Evolutionary conservation across 2,888 invertebrate genomes (phyloP).

Genomic region (Choreutis nemorana): DNA sequence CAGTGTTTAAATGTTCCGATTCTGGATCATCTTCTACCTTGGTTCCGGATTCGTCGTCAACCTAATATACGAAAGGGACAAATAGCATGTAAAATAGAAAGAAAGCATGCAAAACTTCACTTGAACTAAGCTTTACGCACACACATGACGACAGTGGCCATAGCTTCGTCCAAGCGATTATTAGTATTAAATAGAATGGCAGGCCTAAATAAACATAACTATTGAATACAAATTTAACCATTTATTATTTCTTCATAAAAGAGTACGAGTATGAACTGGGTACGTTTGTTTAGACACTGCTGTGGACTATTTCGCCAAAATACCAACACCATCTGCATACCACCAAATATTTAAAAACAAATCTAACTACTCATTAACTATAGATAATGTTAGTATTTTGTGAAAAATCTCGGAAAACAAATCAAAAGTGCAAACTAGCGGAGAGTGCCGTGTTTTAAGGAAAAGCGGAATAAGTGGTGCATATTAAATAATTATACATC

Average conservation of each 20-base stretch:
- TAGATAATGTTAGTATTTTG: constrained; percentile 62
- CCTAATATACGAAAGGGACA: too few relatives aligned
- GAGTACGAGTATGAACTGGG: constrained; percentile 5
- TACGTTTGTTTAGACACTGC: constrained; percentile 42
- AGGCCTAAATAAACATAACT: constrained; percentile 41
- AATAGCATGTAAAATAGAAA: too few relatives aligned
- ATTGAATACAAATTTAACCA: too few relatives aligned
- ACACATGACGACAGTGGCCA: constrained; percentile 26
- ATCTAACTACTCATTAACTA: too few relatives aligned
- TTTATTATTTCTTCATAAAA: neutral
- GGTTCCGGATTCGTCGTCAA: constrained; percentile 33
- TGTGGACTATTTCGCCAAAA: constrained; percentile 55
- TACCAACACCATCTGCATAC: constrained; percentile 58
- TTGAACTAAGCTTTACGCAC: constrained; percentile 52
- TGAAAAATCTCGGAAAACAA: constrained; percentile 35
- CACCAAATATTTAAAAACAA: constrained; percentile 26
- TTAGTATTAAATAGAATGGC: constrained; percentile 22
- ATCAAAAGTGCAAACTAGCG: constrained; percentile 32
- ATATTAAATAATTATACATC: too few relatives aligned
- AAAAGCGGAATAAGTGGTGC: too few relatives aligned
- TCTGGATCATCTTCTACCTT: constrained; percentile 18
- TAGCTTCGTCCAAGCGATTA: constrained; percentile 48
- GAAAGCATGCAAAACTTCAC: constrained; percentile 44
- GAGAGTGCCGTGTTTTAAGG: constrained; percentile 45
- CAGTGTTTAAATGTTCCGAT: constrained; percentile 19